Percentiles rank a stretch among this genome's conserved stretches.
Evolutionary conservation across 2,113 vertebrate genomes (phyloP).

Genomic region (Phasianus colchicus): DNA sequence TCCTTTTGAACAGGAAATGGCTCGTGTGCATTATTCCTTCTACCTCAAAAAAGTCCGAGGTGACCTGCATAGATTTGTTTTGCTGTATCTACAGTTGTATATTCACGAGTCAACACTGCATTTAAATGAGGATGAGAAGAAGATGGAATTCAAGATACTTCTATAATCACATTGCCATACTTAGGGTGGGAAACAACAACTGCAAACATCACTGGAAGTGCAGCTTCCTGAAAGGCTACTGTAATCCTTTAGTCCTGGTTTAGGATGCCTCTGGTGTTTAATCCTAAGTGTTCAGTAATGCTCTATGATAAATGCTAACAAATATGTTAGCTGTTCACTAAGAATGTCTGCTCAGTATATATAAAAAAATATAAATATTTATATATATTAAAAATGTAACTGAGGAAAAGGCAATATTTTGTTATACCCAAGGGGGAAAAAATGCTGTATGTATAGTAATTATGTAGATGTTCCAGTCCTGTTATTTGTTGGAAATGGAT

Average conservation of each 20-base stretch:
- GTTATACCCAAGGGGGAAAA: not conserved
- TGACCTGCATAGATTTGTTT: not conserved
- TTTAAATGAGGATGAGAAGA: not conserved
- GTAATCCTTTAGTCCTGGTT: not conserved
- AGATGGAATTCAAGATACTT: not conserved
- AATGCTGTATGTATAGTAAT: not conserved
- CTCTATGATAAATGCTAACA: not conserved
- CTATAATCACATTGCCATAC: not conserved
- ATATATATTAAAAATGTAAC: rapidly evolving
- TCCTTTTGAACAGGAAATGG: not conserved
- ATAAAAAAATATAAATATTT: no score
- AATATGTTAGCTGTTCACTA: not conserved
- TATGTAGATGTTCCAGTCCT: not conserved
- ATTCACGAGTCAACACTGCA: not conserved
- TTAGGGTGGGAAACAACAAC: not conserved
- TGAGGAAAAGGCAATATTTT: not conserved
- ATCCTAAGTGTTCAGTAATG: not conserved
- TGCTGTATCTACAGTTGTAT: not conserved
- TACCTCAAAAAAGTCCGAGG: not conserved
- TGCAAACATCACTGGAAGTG: not conserved
- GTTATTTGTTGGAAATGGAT: not conserved
- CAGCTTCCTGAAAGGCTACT: not conserved
- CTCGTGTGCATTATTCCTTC: not conserved
- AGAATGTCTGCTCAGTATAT: not conserved
- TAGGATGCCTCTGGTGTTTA: not conserved